Percentiles rank a stretch among this genome's conserved stretches.
Conservation (phyloP, 2,888 invertebrate genomes). For the Carcina quercana region DNA sequence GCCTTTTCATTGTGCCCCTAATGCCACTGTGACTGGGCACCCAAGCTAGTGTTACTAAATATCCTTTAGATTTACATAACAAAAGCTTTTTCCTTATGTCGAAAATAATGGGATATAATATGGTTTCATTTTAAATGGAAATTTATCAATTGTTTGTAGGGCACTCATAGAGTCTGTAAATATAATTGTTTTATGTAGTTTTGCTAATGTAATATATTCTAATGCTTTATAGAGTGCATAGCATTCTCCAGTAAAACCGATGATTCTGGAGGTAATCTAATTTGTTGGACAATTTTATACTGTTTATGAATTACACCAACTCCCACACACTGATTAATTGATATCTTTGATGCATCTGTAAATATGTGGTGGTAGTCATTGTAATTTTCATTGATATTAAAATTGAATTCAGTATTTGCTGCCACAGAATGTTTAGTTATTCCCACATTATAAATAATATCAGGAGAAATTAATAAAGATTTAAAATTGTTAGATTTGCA, state of each 20-base stretch:
- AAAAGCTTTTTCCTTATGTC: no score
- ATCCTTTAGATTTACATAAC: no score
- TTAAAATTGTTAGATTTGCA: no score
- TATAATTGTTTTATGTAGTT: no score
- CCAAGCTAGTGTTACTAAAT: background rate
- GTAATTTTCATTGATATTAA: no score
- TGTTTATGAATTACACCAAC: conserved; percentile 6
- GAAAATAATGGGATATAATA: background rate
- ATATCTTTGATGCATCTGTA: conserved; percentile 7
- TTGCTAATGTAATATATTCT: conserved; percentile 3
- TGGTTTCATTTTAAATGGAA: background rate
- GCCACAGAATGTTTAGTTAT: no score
- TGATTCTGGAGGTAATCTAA: conserved; percentile 2
- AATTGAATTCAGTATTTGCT: background rate
- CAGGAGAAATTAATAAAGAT: no score
- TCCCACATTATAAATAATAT: no score
- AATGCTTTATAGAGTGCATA: conserved; percentile 6
- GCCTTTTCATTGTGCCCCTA: background rate
- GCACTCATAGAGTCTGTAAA: conserved; percentile 7
- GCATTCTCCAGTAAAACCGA: conserved; percentile 8
- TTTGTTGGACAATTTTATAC: conserved; percentile 2
- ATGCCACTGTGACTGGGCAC: conserved; percentile 1
- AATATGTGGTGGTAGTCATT: background rate
- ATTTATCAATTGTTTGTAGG: conserved; percentile 2
- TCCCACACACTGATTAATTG: background rate